Percentiles rank a stretch among this genome's conserved stretches.
Conservation (phyloP, 1,140 invertebrate genomes). For the Ceratina calcarata region DNA sequence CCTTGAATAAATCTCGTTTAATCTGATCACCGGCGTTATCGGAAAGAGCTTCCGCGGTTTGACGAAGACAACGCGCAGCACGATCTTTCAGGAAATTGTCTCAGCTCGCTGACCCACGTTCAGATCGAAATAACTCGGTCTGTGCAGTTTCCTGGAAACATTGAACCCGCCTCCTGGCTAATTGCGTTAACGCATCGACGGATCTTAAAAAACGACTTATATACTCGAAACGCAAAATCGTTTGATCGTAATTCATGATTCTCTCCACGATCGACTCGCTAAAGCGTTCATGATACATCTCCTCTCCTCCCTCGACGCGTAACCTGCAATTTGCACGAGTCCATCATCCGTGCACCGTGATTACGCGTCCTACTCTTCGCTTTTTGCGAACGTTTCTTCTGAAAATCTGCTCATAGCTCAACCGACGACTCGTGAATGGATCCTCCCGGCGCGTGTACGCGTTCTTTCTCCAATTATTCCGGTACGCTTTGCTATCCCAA, state of each 20-base stretch:
- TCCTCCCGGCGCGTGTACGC: not conserved
- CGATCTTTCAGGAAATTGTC: slow-evolving; percentile 65
- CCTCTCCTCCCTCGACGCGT: not conserved
- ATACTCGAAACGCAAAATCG: not conserved
- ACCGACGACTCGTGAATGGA: slow-evolving; percentile 4
- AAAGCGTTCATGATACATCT: not conserved
- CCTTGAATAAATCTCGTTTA: slow-evolving; percentile 3
- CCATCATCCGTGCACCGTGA: slow-evolving; percentile 6
- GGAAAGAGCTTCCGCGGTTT: too few species aligned
- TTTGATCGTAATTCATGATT: not conserved
- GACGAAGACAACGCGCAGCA: not conserved
- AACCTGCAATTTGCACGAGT: slow-evolving; percentile 27
- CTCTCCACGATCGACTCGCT: not conserved
- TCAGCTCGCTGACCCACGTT: slow-evolving; percentile 71
- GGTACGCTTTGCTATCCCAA: slow-evolving; percentile 22
- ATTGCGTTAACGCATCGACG: not conserved
- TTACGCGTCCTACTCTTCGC: not conserved
- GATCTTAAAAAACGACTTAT: too few species aligned
- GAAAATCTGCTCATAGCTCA: not conserved
- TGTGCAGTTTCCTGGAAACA: slow-evolving; percentile 50
- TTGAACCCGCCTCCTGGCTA: slow-evolving; percentile 24
- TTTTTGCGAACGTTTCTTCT: not conserved
- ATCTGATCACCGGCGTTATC: not conserved
- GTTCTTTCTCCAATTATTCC: slow-evolving; percentile 19
- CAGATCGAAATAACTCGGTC: slow-evolving; percentile 72